A percentile compares a stretch with the other conserved stretches of the same genome.
phyloP scores from a whole-genome alignment of 1,140 invertebrate genomes.

The Brachionus angularis region DNA sequence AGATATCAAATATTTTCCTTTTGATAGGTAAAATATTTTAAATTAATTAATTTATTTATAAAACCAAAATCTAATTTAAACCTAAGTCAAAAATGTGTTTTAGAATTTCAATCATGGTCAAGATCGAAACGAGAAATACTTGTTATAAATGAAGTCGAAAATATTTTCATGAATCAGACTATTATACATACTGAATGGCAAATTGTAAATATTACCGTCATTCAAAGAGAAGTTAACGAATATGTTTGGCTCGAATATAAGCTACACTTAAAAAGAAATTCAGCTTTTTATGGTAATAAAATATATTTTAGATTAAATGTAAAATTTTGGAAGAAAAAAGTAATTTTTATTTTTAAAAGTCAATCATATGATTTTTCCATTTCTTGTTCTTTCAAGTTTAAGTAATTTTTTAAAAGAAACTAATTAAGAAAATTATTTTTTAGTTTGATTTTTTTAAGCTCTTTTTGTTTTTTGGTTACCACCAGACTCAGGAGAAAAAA shows the following conservation, averaged over 20 bases:
- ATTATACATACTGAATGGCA: slow-evolving; percentile 43
- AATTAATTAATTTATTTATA: neutral
- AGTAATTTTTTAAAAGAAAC: neutral
- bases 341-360: neutral
- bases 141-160: slow-evolving; percentile 10
- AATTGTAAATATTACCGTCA: slow-evolving; percentile 18
- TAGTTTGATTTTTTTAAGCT: neutral
- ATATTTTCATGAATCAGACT: slow-evolving; percentile 12
- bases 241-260: slow-evolving; percentile 39
- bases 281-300: slow-evolving; percentile 42
- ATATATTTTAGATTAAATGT: no score
- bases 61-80: neutral
- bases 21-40: slow-evolving; percentile 9
- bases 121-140: slow-evolving; percentile 15
- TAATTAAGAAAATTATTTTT: neutral
- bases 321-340: neutral
- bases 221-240: neutral
- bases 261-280: slow-evolving; percentile 11
- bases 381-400: slow-evolving; percentile 26
- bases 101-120: slow-evolving; percentile 44
- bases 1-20: slow-evolving; percentile 41
- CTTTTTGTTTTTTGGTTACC: slow-evolving; percentile 43
- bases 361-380: slow-evolving; percentile 45
- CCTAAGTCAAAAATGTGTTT: slow-evolving; percentile 36
- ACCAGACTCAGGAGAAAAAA: slow-evolving; percentile 44